phyloP scores from a whole-genome alignment of 2,888 invertebrate species.

The Prenolepis imparis region DNA sequence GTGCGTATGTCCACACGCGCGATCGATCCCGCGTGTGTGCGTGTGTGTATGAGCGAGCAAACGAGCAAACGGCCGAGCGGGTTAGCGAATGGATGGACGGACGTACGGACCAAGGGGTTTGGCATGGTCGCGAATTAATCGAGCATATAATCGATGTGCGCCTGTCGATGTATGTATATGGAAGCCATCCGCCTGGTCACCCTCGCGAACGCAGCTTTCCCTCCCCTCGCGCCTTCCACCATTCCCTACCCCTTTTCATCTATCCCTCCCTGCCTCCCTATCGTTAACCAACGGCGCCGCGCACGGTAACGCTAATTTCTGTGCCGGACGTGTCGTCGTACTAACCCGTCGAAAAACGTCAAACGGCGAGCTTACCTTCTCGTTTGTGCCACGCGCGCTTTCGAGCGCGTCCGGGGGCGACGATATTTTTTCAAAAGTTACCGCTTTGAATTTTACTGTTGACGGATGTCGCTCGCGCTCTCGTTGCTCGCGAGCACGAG shows the following conservation, averaged over 20 bases:
- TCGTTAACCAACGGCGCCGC: constrained; percentile 80
- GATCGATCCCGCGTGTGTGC: constrained; percentile 63
- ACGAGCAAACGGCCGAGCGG: constrained; percentile 61
- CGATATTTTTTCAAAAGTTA: constrained; percentile 54
- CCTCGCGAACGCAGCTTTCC: constrained; percentile 76
- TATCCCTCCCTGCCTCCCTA: constrained; percentile 59
- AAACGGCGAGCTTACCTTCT: constrained; percentile 57
- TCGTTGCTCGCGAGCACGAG: not conserved
- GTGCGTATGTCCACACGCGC: constrained; percentile 57
- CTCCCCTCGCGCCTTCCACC: constrained; percentile 6
- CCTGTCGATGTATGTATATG: constrained; percentile 79
- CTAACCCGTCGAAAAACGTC: constrained; percentile 71
- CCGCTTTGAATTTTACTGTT: constrained; percentile 58
- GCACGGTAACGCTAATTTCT: constrained; percentile 83
- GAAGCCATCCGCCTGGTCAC: constrained; percentile 77
- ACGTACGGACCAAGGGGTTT: constrained; percentile 78
- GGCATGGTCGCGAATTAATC: constrained; percentile 84
- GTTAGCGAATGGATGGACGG: constrained; percentile 65
- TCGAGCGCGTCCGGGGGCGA: constrained; percentile 53
- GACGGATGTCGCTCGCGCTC: constrained; percentile 42
- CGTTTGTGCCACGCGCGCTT: constrained; percentile 50
- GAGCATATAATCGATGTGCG: constrained; percentile 86
- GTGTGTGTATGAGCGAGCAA: constrained; percentile 13
- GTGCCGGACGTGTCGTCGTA: constrained; percentile 73
- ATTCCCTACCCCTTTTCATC: constrained; percentile 59